These are phyloP conservation scores for Phacellophora camtschatica DNA, from an alignment of 30 jellyfish, hydroid and myxozoan species.

Conservation along the genomic window DNA sequence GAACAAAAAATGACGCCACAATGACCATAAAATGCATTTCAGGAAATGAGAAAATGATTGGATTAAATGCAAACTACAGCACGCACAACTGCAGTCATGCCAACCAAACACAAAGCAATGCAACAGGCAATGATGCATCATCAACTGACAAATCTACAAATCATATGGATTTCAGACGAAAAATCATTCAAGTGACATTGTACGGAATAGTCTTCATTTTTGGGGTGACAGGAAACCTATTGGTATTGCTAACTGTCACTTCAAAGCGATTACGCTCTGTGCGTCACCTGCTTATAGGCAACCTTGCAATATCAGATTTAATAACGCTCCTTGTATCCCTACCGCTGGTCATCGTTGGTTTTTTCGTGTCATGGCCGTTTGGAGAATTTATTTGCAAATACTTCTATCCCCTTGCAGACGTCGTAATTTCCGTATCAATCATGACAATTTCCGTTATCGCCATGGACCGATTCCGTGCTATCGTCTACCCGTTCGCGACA, in stretches of 20 bases:
- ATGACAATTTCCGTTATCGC: constrained; percentile 78
- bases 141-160: too few relatives aligned
- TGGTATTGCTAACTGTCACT: constrained; percentile 75
- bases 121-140: too few relatives aligned
- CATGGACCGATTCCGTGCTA: constrained; percentile 92
- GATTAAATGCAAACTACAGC: too few relatives aligned
- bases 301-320: constrained; percentile 88
- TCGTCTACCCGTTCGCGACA: constrained; percentile 79
- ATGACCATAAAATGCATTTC: too few relatives aligned
- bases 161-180: too few relatives aligned
- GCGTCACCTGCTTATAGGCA: constrained; percentile 75
- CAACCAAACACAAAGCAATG: too few relatives aligned
- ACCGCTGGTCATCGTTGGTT: constrained; percentile 55
- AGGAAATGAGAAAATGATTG: too few relatives aligned
- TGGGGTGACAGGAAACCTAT: constrained; percentile 84
- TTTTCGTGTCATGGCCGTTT: constrained; percentile 88
- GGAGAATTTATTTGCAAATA: constrained; percentile 82
- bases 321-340: constrained; percentile 61
- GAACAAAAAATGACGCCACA: too few relatives aligned
- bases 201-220: constrained; percentile 55
- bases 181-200: constrained; percentile 17
- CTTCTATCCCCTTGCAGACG: constrained; percentile 80
- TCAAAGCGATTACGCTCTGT: constrained; percentile 83
- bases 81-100: too few relatives aligned
- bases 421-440: constrained; percentile 75